Conservation (phyloP, 1,140 invertebrate genomes). For the Leptinotarsa lineolata region DNA sequence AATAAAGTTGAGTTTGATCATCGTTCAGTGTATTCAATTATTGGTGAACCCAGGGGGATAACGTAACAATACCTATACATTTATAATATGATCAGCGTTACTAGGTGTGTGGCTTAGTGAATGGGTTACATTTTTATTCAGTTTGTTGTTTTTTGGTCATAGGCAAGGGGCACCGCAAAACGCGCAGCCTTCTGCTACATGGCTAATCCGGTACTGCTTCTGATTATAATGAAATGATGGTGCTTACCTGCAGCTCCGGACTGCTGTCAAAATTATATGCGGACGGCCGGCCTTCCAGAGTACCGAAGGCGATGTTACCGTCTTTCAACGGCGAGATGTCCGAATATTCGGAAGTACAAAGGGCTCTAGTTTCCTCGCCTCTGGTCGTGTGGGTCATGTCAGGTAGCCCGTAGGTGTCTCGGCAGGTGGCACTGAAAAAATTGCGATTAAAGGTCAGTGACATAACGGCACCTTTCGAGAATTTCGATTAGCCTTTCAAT, state of each 20-base stretch:
- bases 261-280: slow-evolving; percentile 90
- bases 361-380: slow-evolving; percentile 81
- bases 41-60: too few relatives aligned
- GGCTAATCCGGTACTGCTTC: too few relatives aligned
- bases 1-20: too few relatives aligned
- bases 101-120: too few relatives aligned
- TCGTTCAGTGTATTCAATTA: too few relatives aligned
- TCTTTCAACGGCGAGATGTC: slow-evolving; percentile 95
- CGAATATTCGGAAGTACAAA: slow-evolving; percentile 95
- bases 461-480: background rate
- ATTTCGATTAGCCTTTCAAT: too few relatives aligned
- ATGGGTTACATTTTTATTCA: too few relatives aligned
- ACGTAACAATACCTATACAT: too few relatives aligned
- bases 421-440: slow-evolving; percentile 77
- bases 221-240: background rate
- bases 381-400: slow-evolving; percentile 72
- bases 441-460: background rate
- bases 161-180: too few relatives aligned
- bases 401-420: slow-evolving; percentile 84
- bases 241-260: slow-evolving; percentile 78
- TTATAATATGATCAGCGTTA: too few relatives aligned
- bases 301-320: slow-evolving; percentile 96
- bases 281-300: slow-evolving; percentile 91
- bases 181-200: too few relatives aligned
- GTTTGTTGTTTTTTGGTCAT: too few relatives aligned